These are phyloP conservation scores for Eulacestoma nigropectus DNA, from an alignment of 2,113 vertebrate genomes.

Conservation along the genomic window DNA sequence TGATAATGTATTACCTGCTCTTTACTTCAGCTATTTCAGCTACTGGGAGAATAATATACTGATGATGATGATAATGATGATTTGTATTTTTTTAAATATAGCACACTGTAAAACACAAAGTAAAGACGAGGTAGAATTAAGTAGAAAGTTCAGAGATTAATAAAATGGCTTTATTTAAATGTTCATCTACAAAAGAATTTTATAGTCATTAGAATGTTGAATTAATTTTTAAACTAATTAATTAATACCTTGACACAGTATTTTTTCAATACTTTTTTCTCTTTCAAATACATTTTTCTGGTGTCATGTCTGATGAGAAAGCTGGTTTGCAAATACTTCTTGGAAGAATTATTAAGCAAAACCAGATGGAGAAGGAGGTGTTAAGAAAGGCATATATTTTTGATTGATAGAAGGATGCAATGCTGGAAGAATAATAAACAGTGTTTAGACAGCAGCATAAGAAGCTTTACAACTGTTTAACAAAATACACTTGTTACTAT, in stretches of 20 bases:
- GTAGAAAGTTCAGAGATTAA: neutral
- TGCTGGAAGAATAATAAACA: slow-evolving; percentile 34
- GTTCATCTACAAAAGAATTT: neutral
- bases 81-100: neutral
- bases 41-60: neutral
- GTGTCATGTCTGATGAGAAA: neutral
- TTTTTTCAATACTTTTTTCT: neutral
- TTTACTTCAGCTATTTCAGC: neutral
- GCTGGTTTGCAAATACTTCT: neutral
- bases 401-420: neutral
- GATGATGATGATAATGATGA: neutral
- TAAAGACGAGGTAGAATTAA: neutral
- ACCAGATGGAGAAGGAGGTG: neutral
- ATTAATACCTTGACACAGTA: neutral
- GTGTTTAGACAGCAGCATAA: slow-evolving; percentile 39
- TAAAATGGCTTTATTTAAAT: neutral
- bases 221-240: neutral
- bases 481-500: slow-evolving; percentile 35
- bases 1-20: neutral
- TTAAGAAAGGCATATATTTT: slow-evolving; percentile 27
- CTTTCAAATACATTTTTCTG: neutral
- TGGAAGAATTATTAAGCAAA: slow-evolving; percentile 14
- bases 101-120: neutral
- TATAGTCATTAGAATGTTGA: neutral
- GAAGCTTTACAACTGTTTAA: slow-evolving; percentile 54